Evolutionary conservation across 2,888 invertebrate species (phyloP), one percentile per base, ranked within the genome.

Genomic region (Physocephala rufipes): DNA sequence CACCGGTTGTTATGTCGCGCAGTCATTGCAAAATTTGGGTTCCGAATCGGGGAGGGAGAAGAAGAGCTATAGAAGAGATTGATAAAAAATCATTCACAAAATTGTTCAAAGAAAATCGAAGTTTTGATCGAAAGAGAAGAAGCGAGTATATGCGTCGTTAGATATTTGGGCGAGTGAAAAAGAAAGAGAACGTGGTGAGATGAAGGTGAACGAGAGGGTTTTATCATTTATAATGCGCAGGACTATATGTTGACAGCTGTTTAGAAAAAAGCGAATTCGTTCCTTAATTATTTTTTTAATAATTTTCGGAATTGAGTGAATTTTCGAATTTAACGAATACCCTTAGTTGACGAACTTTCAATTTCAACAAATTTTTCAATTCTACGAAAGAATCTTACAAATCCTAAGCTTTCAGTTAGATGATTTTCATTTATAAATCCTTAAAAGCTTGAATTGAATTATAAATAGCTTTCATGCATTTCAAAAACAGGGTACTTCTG

Each of bases 201-300:
- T 28, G n/a, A n/a, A n/a, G 36, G 36, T 36, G 36, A 9, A 36
- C 36, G 36, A 9, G 4, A 36, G 9, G n/a, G n/a, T n/a, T n/a
- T 36, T 36, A 4, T 7, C 36, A 4, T 36, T 1, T n/a, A 19
- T 19, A 30, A 24, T 62, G 74, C 74, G 74, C 76, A 72, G 64
- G 70, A 62, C 47, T 66, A 13, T 30, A 16, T 26, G 2, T 9
- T 43, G 26, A 74, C 74, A 74, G 74, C 74, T 76, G 76, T 70
- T 28, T 36, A 28, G 5, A 12, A 24, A 58, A 26, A 4, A 58
- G 26, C 26, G 26, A 16, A 58, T 28, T 15, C 49, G 49, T n/a
- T 49, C 16, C 49, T 49, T 49, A 7, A 4, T 49, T 49, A 49
- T 58, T 15, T 28, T 7, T 58, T 58, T 49, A 36, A 7, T 36